Evolutionary conservation across 2,113 vertebrate genomes (phyloP).

Genomic region (Anhinga anhinga): DNA sequence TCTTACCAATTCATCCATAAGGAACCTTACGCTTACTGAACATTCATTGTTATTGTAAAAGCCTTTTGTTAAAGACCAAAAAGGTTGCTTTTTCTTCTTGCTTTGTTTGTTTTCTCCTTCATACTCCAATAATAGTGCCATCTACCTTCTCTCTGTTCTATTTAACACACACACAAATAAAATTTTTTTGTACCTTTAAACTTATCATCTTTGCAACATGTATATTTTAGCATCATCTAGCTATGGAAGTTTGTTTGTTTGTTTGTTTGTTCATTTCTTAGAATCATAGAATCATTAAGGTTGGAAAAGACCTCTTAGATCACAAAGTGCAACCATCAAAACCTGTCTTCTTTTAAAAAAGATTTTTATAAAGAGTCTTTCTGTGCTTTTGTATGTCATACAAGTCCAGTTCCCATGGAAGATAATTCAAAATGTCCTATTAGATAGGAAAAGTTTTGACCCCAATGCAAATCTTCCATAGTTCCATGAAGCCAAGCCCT

Average conservation of each 20-base stretch:
- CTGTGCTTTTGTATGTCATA: background rate
- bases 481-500: background rate
- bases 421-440: background rate
- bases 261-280: background rate
- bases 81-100: background rate
- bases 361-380: background rate
- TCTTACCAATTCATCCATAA: background rate
- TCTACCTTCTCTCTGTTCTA: background rate
- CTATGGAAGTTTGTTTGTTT: background rate
- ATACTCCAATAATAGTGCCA: background rate
- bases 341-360: background rate
- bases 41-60: background rate
- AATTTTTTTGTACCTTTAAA: background rate
- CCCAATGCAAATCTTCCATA: background rate
- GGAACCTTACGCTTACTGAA: background rate
- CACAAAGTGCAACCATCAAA: too few species aligned
- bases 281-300: too few species aligned
- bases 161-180: background rate
- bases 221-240: background rate
- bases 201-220: background rate
- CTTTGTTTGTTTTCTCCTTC: background rate
- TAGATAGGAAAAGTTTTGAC: background rate
- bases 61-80: background rate
- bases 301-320: too few species aligned
- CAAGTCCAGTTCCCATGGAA: background rate